Conservation (phyloP, 2,113 vertebrate genomes). For the Phycodurus eques region DNA sequence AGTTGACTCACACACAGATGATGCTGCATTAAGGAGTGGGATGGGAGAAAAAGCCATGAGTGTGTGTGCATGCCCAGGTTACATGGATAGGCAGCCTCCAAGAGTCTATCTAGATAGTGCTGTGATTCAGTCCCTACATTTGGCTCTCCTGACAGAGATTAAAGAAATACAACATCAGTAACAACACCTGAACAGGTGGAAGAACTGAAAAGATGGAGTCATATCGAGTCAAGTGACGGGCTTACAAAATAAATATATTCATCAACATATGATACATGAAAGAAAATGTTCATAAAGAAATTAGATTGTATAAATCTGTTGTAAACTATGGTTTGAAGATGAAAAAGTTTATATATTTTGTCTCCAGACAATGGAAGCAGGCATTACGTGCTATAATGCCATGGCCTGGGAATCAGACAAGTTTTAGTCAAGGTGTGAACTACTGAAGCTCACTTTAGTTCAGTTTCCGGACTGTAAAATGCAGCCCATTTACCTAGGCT, state of each 20-base stretch:
- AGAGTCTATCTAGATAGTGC: background rate
- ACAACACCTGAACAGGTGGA: slow-evolving; percentile 38
- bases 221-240: slow-evolving; percentile 40
- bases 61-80: slow-evolving; percentile 7
- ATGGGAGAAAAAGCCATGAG: background rate
- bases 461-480: slow-evolving; percentile 31
- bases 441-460: slow-evolving; percentile 25
- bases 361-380: slow-evolving; percentile 53
- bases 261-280: slow-evolving; percentile 65
- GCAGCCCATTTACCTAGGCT: slow-evolving; percentile 22
- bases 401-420: slow-evolving; percentile 30
- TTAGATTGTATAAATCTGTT: slow-evolving; percentile 63
- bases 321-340: slow-evolving; percentile 65
- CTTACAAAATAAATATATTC: slow-evolving; percentile 64
- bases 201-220: slow-evolving; percentile 42
- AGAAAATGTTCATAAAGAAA: slow-evolving; percentile 63
- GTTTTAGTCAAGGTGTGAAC: slow-evolving; percentile 22
- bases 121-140: background rate
- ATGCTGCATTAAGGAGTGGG: background rate
- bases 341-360: slow-evolving; percentile 59
- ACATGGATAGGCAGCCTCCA: slow-evolving; percentile 3
- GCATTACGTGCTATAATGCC: slow-evolving; percentile 35
- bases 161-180: slow-evolving; percentile 41
- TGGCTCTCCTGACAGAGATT: background rate
- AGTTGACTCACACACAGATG: background rate